A percentile compares a stretch with the other conserved stretches of the same genome.
phyloP scores from a whole-genome alignment of 2,797 vertebrate species.

The Labroides dimidiatus region DNA sequence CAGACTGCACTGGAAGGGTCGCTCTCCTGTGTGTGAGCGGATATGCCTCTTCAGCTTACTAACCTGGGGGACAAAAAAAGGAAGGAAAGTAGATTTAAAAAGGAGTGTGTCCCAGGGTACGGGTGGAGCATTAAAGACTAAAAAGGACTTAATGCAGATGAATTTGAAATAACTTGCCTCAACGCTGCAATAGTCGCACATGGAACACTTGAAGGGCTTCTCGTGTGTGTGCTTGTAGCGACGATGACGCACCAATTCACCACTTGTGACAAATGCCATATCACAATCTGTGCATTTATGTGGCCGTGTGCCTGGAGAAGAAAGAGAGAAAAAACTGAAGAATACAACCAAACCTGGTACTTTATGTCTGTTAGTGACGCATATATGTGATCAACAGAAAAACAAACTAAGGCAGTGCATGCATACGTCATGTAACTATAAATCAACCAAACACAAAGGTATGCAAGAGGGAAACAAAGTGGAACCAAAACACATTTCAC shows the following conservation, averaged over 20 bases:
- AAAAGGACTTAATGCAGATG: background rate
- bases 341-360: background rate
- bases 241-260: constrained; percentile 95
- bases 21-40: constrained; percentile 95
- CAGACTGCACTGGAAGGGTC: constrained; percentile 97
- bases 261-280: constrained; percentile 98
- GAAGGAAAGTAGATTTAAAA: background rate
- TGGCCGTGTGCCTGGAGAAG: constrained; percentile 90
- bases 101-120: background rate
- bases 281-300: constrained; percentile 97
- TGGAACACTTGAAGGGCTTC: constrained; percentile 98
- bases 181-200: constrained; percentile 97
- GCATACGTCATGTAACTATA: no score
- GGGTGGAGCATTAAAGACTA: no score
- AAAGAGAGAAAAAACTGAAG: background rate
- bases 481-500: background rate
- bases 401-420: no score
- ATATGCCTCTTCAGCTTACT: constrained; percentile 98
- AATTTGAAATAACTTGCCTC: constrained; percentile 81
- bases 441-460: no score
- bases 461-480: no score
- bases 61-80: constrained; percentile 80
- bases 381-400: no score
- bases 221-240: constrained; percentile 98
- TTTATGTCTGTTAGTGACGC: no score